Evolutionary conservation across 2,888 invertebrate genomes (phyloP).

Genomic region (Acleris holmiana): DNA sequence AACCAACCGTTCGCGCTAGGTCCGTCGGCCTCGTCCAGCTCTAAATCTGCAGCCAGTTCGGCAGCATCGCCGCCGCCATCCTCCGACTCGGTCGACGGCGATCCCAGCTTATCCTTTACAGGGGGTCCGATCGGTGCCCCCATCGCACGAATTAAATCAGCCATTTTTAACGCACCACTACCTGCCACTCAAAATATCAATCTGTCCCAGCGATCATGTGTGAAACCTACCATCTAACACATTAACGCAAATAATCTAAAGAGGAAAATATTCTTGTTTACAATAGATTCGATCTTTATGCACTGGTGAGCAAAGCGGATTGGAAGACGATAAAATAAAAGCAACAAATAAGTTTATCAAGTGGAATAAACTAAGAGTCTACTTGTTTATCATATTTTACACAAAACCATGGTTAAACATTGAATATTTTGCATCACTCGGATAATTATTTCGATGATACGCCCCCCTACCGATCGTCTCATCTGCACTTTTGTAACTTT

Average conservation of each 20-base stretch:
- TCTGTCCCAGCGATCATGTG: slow-evolving; percentile 11
- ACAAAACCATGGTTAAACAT: slow-evolving; percentile 3
- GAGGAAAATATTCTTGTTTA: slow-evolving; percentile 33
- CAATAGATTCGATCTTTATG: slow-evolving; percentile 29
- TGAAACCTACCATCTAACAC: slow-evolving; percentile 11
- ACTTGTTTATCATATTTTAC: slow-evolving; percentile 5
- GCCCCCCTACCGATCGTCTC: slow-evolving; percentile 24
- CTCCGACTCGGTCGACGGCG: slow-evolving; percentile 94
- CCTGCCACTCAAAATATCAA: slow-evolving; percentile 25
- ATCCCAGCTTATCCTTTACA: slow-evolving; percentile 90
- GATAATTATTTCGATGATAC: slow-evolving; percentile 33
- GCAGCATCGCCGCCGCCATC: slow-evolving; percentile 89
- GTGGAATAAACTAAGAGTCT: slow-evolving; percentile 1
- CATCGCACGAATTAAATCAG: slow-evolving; percentile 88
- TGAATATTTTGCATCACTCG: slow-evolving; percentile 18
- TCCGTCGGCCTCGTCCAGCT: slow-evolving; percentile 88
- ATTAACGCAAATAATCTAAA: slow-evolving; percentile 9
- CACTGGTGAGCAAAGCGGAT: slow-evolving; percentile 24
- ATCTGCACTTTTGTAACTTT: slow-evolving; percentile 33
- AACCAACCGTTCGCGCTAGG: slow-evolving; percentile 85
- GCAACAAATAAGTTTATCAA: neutral
- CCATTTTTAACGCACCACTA: slow-evolving; percentile 75
- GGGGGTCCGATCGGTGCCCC: slow-evolving; percentile 87
- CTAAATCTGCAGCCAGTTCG: slow-evolving; percentile 86
- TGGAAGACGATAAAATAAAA: slow-evolving; percentile 9